Evolutionary conservation across 1,140 invertebrate genomes (phyloP).

Genomic region (Bombus terrestris): DNA sequence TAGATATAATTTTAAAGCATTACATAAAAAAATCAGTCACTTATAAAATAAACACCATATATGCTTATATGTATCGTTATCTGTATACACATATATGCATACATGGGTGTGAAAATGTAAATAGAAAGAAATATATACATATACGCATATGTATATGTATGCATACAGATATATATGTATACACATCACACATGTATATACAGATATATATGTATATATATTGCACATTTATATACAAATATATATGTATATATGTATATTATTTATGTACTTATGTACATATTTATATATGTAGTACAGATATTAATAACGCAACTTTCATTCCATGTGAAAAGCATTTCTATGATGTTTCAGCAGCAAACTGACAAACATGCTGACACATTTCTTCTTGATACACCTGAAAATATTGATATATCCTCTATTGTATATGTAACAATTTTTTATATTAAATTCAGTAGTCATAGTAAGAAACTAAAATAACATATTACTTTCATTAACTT

Average conservation of each 20-base stretch:
- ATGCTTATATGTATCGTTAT: not conserved
- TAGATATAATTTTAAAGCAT: not conserved
- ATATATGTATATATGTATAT: not conserved
- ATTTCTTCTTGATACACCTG: constrained; percentile 24
- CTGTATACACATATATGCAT: not conserved
- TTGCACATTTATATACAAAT: not conserved
- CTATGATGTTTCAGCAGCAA: not conserved
- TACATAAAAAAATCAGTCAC: not conserved
- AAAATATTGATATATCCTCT: constrained; percentile 25
- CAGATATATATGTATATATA: not conserved
- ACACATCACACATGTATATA: not conserved
- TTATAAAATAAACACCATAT: constrained; percentile 15
- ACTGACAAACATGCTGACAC: constrained; percentile 3
- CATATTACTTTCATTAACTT: constrained; percentile 21
- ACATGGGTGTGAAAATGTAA: not conserved
- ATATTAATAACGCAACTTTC: constrained; percentile 51
- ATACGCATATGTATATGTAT: not conserved
- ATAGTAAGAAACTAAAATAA: not conserved
- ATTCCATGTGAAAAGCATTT: constrained; percentile 30
- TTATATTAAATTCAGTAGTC: not conserved
- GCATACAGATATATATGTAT: not conserved
- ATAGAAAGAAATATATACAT: not conserved
- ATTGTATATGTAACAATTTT: not conserved
- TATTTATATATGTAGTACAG: constrained; percentile 12
- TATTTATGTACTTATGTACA: constrained; percentile 34